Base-by-base conservation (phyloP, 2,797 vertebrate genomes). In the Neoniphon sammara region DNA sequence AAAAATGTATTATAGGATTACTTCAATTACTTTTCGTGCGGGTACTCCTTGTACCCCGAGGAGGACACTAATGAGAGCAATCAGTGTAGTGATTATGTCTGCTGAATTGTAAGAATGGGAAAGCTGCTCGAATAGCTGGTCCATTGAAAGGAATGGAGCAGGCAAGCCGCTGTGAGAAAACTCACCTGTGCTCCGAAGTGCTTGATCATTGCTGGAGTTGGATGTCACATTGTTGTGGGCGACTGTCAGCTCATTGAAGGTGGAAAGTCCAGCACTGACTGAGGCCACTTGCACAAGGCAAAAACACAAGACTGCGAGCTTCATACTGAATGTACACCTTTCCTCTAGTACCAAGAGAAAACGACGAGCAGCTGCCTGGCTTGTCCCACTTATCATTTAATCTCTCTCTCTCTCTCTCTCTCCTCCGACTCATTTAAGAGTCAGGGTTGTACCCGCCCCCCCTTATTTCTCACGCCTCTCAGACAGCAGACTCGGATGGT, bases 381-480 rank as follows among this genome's bases (percentile, higher is more conserved):
- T 31, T 14, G 53, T 67, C 55, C 17, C 15, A 8, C 20, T 11
- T 18, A 39, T 11, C 17, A 20, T 8, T 25, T 17, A 23, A 44
- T 34, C 17, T 77, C 54, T 44, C 56, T n/a, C 2, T 23, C 70
- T 71, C 69, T 23, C 52, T 73, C 54, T 21, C 61, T 55, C 66
- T 50, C 25, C 64, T 21, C n/a, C 0, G 12, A 66, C 17, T 80
- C 72, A 75, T 75, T 36, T 18, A 31, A 72, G 72, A 85, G 82
- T 78, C 75, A 77, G 83, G 70, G 72, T 69, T 34, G 73, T 9
- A 39, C 79, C 64, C 85, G 75, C 85, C 86, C 80, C 70, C 63
- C 50, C 75, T 53, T 69, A 67, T 39, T 52, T 73, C 36, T 49
- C 31, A 55, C 15, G 49, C 53, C 71, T 54, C 54, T 69, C 20